Evolutionary conservation across 2,113 vertebrate genomes (phyloP), one percentile per base, ranked within the genome.

Genomic region (Xenus cinereus): DNA sequence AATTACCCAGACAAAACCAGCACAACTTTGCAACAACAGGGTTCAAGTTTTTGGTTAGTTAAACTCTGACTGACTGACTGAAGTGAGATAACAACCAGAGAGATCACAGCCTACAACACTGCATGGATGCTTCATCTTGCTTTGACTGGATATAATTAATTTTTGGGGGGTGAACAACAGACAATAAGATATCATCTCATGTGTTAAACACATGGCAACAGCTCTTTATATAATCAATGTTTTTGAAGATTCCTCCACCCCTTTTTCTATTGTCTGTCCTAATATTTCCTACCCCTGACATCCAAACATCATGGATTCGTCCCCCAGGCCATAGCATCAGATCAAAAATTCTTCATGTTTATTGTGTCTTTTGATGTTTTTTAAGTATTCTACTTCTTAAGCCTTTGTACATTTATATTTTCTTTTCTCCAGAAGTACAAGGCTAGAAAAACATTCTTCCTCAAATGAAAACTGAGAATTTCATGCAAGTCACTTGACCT

Each of bases 401-500:
- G 45, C 10, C 37, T 83, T 83, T 63, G 20, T n/a, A 64, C 71
- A 64, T 68, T 85, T 45, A 43, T 35, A 37, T 76, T 88, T 85
- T 92, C 19, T 80, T 86, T 93, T 77, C 54, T 84, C 27, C 27
- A 45, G 48, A 91, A 62, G 10, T 30, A 74, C 60, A 77, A 74
- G 63, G 21, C 68, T 74, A 80, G 45, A 50, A 68, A 78, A 45
- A 57, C 12, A 74, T 81, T 94, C 91, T 93, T 80, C 68, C 64
- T 91, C 56, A 94, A 95, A 95, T 45, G 45, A 94, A 91, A 95
- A 83, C 33, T 60, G 67, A 86, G 68, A 89, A 48, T 94, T 50
- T 84, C 19, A 17, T 48, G 50, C 37, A 37, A 96, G 45, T 84
- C 60, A 80, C 63, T 84, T 93, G 76, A 93, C 76, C 80, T 95